Evolutionary conservation across 35 echinoderm and acorn worm genomes (phyloP).

Genomic region (Apostichopus parvimensis): DNA sequence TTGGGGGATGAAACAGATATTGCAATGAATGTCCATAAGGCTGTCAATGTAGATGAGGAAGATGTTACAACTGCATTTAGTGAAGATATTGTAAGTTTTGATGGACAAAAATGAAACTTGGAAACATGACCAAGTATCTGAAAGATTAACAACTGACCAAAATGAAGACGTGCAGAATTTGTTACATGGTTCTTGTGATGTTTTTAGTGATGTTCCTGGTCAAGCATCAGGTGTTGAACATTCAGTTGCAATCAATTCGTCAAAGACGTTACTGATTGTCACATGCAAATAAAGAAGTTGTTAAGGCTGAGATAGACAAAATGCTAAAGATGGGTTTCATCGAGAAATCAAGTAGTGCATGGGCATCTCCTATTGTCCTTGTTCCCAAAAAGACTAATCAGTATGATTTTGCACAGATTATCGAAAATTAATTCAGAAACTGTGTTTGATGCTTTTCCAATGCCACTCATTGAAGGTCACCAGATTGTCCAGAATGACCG

Average conservation of each 20-base stretch:
- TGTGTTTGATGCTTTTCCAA: conserved; percentile 70
- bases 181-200: neutral
- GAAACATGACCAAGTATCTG: neutral
- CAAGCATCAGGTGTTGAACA: conserved; percentile 3
- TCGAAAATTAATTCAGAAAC: conserved; percentile 21
- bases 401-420: conserved; percentile 48
- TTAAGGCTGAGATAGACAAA: conserved; percentile 23
- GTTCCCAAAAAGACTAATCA: conserved; percentile 41
- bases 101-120: neutral
- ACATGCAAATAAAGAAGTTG: conserved; percentile 12
- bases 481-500: too few species aligned
- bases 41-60: neutral
- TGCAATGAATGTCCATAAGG: neutral
- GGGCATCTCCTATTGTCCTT: conserved; percentile 44
- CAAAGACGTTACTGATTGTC: conserved; percentile 42
- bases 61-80: neutral
- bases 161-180: neutral
- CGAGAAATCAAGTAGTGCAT: conserved; percentile 30
- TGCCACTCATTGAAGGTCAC: too few species aligned
- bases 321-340: conserved; percentile 62
- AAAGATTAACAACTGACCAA: conserved; percentile 3
- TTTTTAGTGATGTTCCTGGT: conserved; percentile 21
- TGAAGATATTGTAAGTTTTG: neutral
- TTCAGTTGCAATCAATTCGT: conserved; percentile 11
- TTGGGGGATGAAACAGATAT: neutral